These are phyloP conservation scores for Caenorhabditis panamensis DNA, from an alignment of 2,888 invertebrate genomes.

Conservation along the genomic window DNA sequence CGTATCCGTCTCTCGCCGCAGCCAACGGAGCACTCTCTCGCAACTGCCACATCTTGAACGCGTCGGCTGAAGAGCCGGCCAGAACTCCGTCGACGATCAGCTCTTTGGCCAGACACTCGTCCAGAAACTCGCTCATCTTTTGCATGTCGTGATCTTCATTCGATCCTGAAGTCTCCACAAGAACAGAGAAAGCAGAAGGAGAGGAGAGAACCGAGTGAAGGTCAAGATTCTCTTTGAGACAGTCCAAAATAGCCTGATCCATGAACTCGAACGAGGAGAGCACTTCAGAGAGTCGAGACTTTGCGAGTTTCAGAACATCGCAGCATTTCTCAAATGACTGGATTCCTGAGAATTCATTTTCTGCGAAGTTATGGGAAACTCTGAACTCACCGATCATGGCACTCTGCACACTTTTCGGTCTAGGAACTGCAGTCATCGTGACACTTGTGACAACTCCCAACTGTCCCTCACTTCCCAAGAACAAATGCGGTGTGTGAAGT, in stretches of 20 bases:
- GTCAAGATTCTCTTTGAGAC: slow-evolving; percentile 68
- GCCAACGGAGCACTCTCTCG: slow-evolving; percentile 81
- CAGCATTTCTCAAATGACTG: slow-evolving; percentile 87
- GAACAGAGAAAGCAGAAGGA: slow-evolving; percentile 71
- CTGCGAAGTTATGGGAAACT: too few relatives aligned
- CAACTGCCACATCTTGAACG: slow-evolving; percentile 82
- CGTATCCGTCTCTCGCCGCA: slow-evolving; percentile 87
- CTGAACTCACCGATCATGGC: slow-evolving; percentile 88
- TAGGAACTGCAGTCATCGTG: slow-evolving; percentile 91
- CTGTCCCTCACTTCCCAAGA: slow-evolving; percentile 98
- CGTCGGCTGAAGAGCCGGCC: slow-evolving; percentile 87
- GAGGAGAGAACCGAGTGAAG: slow-evolving; percentile 67
- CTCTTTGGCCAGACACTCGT: slow-evolving; percentile 80
- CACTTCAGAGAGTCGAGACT: slow-evolving; percentile 88
- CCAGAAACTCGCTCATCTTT: slow-evolving; percentile 89
- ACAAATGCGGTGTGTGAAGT: slow-evolving; percentile 95
- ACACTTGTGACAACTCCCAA: slow-evolving; percentile 94
- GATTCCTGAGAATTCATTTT: slow-evolving; percentile 42
- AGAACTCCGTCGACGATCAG: slow-evolving; percentile 77
- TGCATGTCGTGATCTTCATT: slow-evolving; percentile 90
- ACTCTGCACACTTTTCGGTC: slow-evolving; percentile 89
- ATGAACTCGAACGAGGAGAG: slow-evolving; percentile 96
- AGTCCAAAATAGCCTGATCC: slow-evolving; percentile 87
- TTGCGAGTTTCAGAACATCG: slow-evolving; percentile 87
- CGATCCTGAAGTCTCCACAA: slow-evolving; percentile 86